phyloP scores from a whole-genome alignment of 2,113 vertebrate species.

The Pycnonotus jocosus region DNA sequence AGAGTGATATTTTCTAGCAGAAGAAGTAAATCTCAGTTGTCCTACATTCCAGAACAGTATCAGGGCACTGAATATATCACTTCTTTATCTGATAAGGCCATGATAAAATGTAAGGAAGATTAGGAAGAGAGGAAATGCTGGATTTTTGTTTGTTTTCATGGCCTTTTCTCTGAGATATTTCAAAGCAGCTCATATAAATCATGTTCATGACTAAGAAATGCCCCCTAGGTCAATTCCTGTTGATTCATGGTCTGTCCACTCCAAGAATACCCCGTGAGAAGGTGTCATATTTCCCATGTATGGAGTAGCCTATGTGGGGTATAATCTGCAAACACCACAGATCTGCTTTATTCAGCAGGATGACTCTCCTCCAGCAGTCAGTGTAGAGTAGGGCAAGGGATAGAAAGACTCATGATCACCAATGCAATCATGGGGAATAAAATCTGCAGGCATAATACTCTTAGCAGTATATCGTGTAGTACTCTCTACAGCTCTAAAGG shows the following conservation, averaged over 20 bases:
- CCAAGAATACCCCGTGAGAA: background rate
- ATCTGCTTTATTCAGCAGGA: background rate
- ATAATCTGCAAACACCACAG: background rate
- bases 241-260: background rate
- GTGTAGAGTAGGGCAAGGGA: background rate
- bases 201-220: background rate
- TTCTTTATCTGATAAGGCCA: background rate
- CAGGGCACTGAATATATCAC: background rate
- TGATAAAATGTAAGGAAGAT: background rate
- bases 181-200: background rate
- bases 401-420: background rate
- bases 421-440: background rate
- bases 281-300: background rate
- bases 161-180: background rate
- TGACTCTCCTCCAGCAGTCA: background rate
- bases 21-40: background rate
- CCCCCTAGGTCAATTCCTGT: background rate
- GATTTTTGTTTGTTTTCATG: background rate
- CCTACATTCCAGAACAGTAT: background rate
- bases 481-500: background rate
- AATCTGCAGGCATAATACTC: background rate
- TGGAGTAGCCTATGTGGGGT: accelerated
- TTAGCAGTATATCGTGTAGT: background rate
- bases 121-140: background rate
- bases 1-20: background rate